phyloP scores from a whole-genome alignment of 2,888 invertebrate species.

The Dolichopus griseipennis region DNA sequence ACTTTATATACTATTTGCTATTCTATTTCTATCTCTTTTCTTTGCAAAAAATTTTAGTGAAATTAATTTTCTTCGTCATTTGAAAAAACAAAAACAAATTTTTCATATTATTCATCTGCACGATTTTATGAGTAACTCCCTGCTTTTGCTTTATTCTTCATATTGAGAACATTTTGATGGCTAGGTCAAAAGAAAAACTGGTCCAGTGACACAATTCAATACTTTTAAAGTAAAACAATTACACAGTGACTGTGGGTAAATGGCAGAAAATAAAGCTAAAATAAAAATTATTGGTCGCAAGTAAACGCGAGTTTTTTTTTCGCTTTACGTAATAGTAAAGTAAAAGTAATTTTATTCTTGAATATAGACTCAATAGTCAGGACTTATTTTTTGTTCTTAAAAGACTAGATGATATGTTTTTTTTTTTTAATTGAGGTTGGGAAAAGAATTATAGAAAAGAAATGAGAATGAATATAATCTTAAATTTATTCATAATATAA shows the following conservation, averaged over 20 bases:
- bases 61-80: background rate
- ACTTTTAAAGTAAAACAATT: background rate
- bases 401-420: no score
- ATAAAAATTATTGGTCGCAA: background rate
- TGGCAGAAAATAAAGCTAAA: background rate
- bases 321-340: background rate
- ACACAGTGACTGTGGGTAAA: background rate
- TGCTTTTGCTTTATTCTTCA: no score
- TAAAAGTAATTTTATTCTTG: background rate
- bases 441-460: no score
- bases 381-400: no score
- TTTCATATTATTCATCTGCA: background rate
- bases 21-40: no score
- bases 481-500: no score
- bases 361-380: no score
- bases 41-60: background rate
- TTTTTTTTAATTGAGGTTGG: no score
- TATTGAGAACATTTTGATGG: no score
- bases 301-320: background rate
- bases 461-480: no score
- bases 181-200: background rate
- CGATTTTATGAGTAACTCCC: no score
- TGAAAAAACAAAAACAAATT: background rate
- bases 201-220: background rate
- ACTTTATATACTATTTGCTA: no score